Percentiles rank a stretch among this genome's conserved stretches.
These are phyloP conservation scores for Salvelinus fontinalis DNA, from an alignment of 2,113 vertebrate genomes.

Conservation along the genomic window DNA sequence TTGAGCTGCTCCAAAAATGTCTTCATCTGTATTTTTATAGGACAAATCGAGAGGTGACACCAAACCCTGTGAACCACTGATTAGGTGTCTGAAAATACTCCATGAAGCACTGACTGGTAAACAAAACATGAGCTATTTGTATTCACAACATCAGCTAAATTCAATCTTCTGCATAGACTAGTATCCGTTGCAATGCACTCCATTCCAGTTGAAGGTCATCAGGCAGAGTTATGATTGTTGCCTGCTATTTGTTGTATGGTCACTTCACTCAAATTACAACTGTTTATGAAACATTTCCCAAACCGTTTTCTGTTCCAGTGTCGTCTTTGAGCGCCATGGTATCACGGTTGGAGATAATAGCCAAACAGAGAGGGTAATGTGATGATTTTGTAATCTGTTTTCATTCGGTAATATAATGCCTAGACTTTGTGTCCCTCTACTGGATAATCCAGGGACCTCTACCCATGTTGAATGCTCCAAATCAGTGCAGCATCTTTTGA, in stretches of 20 bases:
- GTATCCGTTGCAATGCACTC: neutral
- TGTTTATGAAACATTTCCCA: too few species aligned
- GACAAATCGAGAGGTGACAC: constrained; percentile 60
- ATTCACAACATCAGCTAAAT: neutral
- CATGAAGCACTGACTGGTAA: constrained; percentile 77
- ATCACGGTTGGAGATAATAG: constrained; percentile 75
- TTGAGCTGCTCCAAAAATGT: constrained; percentile 4
- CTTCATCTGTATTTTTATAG: constrained; percentile 39
- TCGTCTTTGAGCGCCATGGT: constrained; percentile 69
- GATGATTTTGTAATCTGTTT: neutral
- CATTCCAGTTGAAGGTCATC: neutral
- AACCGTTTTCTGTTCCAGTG: constrained; percentile 58
- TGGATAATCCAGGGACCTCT: neutral
- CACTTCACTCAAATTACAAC: neutral
- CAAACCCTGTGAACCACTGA: constrained; percentile 55
- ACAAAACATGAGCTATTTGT: neutral
- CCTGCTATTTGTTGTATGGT: neutral
- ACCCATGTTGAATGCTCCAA: neutral
- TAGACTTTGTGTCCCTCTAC: neutral
- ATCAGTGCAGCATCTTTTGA: neutral
- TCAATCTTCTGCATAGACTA: neutral
- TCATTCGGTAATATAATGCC: neutral
- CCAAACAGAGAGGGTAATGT: constrained; percentile 77
- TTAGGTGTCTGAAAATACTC: constrained; percentile 75
- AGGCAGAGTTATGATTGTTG: neutral